Evolutionary conservation across 1,140 invertebrate species (phyloP).

Genomic region (Brachionus manjavacas): DNA sequence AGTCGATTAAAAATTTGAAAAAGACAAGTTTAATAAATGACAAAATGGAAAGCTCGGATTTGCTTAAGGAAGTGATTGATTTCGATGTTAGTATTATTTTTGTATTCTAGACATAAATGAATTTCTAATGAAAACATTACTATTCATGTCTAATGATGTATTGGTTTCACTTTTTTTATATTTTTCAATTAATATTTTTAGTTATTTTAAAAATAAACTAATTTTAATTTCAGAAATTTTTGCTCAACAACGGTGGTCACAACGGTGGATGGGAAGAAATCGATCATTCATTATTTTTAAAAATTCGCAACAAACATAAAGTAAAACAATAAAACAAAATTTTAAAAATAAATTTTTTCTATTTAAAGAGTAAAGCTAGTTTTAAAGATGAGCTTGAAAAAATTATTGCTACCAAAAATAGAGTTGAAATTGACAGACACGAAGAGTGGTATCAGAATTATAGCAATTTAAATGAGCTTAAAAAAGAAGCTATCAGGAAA

Average conservation of each 20-base stretch:
- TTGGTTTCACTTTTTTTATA: too few relatives aligned
- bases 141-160: too few relatives aligned
- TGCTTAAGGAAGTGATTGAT: slow-evolving; percentile 54
- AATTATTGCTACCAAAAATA: slow-evolving; percentile 50
- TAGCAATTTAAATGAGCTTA: slow-evolving; percentile 50
- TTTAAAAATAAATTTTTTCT: neutral
- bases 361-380: slow-evolving; percentile 47
- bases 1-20: slow-evolving; percentile 22
- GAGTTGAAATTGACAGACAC: slow-evolving; percentile 52
- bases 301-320: slow-evolving; percentile 52
- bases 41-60: slow-evolving; percentile 50
- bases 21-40: slow-evolving; percentile 44
- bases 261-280: slow-evolving; percentile 57
- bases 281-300: slow-evolving; percentile 56
- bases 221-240: slow-evolving; percentile 51
- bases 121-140: too few relatives aligned
- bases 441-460: slow-evolving; percentile 56
- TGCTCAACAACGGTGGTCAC: slow-evolving; percentile 52
- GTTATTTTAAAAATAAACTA: neutral
- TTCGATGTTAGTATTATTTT: slow-evolving; percentile 50
- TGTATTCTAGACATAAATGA: too few relatives aligned
- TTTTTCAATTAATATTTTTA: too few relatives aligned
- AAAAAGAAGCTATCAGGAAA: slow-evolving; percentile 54
- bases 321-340: slow-evolving; percentile 45
- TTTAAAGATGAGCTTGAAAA: slow-evolving; percentile 51